A percentile compares a stretch with the other conserved stretches of the same genome.
Conservation (phyloP, 2,888 invertebrate species). For the Drosophila anomalata region DNA sequence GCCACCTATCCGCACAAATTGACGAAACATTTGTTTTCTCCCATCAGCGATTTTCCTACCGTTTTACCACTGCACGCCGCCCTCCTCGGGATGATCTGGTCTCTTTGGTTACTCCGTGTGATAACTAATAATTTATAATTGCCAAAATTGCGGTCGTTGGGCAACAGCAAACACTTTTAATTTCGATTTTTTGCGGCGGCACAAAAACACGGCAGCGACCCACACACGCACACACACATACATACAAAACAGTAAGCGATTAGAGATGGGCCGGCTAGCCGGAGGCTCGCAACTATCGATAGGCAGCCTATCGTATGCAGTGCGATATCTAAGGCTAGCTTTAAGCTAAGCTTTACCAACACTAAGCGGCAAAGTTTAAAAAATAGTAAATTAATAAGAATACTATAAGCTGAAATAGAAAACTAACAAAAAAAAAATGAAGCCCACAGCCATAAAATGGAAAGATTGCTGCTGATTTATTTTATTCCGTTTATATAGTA, state of each 20-base stretch:
- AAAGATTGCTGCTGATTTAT: conserved; percentile 58
- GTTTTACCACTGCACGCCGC: conserved; percentile 10
- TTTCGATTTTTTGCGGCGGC: conserved; percentile 56
- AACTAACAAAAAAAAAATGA: background rate
- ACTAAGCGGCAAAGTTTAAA: background rate
- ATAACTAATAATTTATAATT: conserved; percentile 14
- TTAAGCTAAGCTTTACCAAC: background rate
- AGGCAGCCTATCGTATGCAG: background rate
- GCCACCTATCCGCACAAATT: no score
- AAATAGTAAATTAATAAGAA: background rate
- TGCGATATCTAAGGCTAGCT: background rate
- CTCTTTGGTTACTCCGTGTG: background rate
- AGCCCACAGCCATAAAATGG: conserved; percentile 32
- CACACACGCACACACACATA: conserved; percentile 17
- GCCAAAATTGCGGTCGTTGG: conserved; percentile 14
- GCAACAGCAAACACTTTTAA: conserved; percentile 23
- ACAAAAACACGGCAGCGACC: conserved; percentile 45
- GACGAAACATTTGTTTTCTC: conserved; percentile 28
- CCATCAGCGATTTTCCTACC: conserved; percentile 11
- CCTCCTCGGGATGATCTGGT: conserved; percentile 6
- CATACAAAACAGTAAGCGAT: conserved; percentile 30
- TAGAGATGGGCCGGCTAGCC: background rate
- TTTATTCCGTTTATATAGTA: conserved; percentile 76
- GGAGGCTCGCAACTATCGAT: background rate
- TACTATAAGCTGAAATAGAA: background rate